Evolutionary conservation across 1,140 invertebrate genomes (phyloP), one percentile per base, ranked within the genome.

Genomic region (Drosophila ohnishii): DNA sequence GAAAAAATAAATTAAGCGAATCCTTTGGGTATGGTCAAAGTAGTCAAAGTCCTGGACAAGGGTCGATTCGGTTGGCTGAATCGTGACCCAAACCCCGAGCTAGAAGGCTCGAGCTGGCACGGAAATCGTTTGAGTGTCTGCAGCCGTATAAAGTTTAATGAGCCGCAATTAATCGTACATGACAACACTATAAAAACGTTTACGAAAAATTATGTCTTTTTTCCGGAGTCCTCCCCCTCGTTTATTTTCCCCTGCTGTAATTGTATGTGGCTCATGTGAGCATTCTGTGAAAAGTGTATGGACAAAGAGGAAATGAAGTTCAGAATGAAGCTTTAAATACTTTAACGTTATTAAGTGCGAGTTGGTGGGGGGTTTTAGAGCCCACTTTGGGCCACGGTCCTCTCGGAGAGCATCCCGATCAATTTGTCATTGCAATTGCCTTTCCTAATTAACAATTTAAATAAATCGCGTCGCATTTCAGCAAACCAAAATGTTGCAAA

Each of bases 381-480:
- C 16, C 25, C 32, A 5, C 62, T 14, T n/a, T 2, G 19, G 10
- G 1, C 14, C 10, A 5, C 5, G 3, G n/a, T 51, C n/a, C 44
- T 8, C n/a, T 22, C n/a, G 28, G 30, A 22, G 11, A n/a, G 42
- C 25, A 39, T 61, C 71, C 71, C 71, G 79, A 87, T 76, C 78
- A 60, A 70, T 65, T 74, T 65, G 75, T 63, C 72, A 75, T 67
- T 77, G 79, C 71, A 77, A 88, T 87, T 87, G 80, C 67, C 67
- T 83, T 88, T 88, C 80, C 87, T 90, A 90, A 90, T 90, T 90
- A 90, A 90, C 87, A 90, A 90, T 90, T 90, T 88, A 90, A 90
- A 90, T 90, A 90, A 90, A 87, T 87, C 84, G 84, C 66, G 39
- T 47, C 71, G 44, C 62, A 53, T 84, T 90, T 78, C 72, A 57